phyloP scores from a whole-genome alignment of 2,113 vertebrate species.

The Leucoraja erinaceus region DNA sequence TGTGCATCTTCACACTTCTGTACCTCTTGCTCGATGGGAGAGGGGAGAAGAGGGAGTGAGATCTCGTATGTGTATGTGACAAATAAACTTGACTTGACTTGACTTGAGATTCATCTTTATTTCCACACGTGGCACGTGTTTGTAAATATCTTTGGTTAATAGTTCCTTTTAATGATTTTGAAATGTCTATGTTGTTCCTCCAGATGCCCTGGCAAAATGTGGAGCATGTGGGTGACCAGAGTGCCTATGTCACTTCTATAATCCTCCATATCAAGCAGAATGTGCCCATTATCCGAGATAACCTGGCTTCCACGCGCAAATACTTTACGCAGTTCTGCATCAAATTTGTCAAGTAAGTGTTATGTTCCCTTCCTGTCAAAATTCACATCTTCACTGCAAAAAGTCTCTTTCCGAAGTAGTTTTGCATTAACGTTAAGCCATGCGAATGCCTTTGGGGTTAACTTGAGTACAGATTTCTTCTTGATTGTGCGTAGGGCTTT shows the following conservation, averaged over 20 bases:
- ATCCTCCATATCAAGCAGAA: constrained; percentile 98
- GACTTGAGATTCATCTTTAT: not conserved
- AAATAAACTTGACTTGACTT: too few relatives aligned
- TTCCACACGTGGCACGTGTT: not conserved
- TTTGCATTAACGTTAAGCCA: not conserved
- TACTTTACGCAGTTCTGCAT: constrained; percentile 99
- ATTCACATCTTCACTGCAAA: not conserved
- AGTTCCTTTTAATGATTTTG: not conserved
- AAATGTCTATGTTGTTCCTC: constrained; percentile 24
- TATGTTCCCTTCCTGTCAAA: not conserved
- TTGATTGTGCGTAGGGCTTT: not conserved
- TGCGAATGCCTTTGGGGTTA: not conserved
- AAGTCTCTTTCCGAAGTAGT: not conserved
- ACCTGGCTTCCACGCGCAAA: constrained; percentile 90
- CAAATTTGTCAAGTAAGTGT: constrained; percentile 90
- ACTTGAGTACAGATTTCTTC: not conserved
- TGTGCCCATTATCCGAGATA: constrained; percentile 92
- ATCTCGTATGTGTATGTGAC: too few relatives aligned
- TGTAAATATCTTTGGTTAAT: not conserved
- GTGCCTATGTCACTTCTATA: constrained; percentile 94
- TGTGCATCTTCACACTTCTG: too few relatives aligned
- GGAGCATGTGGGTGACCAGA: constrained; percentile 96
- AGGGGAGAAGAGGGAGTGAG: too few relatives aligned
- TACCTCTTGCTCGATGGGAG: too few relatives aligned
- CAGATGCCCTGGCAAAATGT: constrained; percentile 99